Base-by-base conservation (phyloP, 2,888 invertebrate species). In the Augochlorella aurata region DNA sequence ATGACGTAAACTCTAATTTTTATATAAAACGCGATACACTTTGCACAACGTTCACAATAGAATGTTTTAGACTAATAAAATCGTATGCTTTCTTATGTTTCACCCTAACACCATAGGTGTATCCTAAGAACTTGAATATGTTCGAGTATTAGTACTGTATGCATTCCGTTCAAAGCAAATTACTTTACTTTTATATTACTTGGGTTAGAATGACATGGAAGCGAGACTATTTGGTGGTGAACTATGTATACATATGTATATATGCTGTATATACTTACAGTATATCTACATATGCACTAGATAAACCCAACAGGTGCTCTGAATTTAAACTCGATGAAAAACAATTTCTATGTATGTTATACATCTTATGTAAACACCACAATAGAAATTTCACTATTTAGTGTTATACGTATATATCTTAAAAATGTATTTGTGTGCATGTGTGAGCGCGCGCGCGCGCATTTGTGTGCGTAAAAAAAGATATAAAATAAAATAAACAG, bases 231-330 rank as follows among this genome's bases (percentile, higher is more conserved):
- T 84, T 74, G 83, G 84, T 87, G 87, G 83, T 86, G 79, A 85
- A 84, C 76, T 83, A 83, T 73, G 61, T 79, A 72, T 72, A 72
- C 79, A 58, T 66, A 77, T 66, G 74, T 74, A 74, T 74, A 58
- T 70, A 74, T 80, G 18, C 29, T 10, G 44, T 45, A 38, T 18
- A 61, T 63, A 18, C 38, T 24, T 16, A 58, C 24, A 58, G 24
- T 29, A 18, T 63, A 63, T 63, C 29, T 63, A 38, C 63, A 63
- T 63, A 63, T 38, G 38, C 63, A 63, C 18, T 84, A 83, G 85
- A 88, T 87, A 89, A 91, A 91, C 90, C 90, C 90, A 92, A 92
- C 90, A 90, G 91, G 90, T 92, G 91, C 90, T 92, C 90, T 86
- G 85, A 89, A 85, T 84, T 82, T 79, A 71, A 77, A 81, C 29